phyloP scores from a whole-genome alignment of 2,113 vertebrate species.

The Callionymus lyra region DNA sequence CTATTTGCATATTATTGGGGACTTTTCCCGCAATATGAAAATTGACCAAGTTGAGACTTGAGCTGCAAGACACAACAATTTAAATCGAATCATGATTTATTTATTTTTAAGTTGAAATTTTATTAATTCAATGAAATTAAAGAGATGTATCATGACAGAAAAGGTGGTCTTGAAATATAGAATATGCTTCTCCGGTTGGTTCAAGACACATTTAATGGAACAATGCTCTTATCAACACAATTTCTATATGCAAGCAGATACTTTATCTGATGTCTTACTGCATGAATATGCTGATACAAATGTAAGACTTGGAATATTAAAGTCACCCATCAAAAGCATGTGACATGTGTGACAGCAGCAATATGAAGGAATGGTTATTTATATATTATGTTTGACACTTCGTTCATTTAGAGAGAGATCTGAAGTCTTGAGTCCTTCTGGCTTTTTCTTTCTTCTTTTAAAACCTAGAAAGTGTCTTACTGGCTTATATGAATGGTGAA shows the following conservation, averaged over 20 bases:
- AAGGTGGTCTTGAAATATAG: not conserved
- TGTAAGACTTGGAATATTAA: constrained; percentile 25
- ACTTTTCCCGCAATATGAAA: too few species aligned
- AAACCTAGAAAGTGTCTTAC: too few species aligned
- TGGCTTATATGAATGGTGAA: too few species aligned
- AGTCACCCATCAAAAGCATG: not conserved
- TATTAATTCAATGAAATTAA: too few species aligned
- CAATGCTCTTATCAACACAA: constrained; percentile 26
- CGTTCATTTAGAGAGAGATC: not conserved
- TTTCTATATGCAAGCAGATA: constrained; percentile 29
- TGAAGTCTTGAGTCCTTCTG: not conserved
- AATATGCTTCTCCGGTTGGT: not conserved
- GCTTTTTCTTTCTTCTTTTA: too few species aligned
- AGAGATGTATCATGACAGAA: too few species aligned
- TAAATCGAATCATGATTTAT: too few species aligned
- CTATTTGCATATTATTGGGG: too few species aligned
- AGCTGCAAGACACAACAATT: too few species aligned
- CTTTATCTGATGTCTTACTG: constrained; percentile 26
- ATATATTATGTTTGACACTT: not conserved
- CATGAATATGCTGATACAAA: constrained; percentile 18
- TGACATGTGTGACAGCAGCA: not conserved
- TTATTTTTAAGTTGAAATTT: too few species aligned
- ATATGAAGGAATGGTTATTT: not conserved
- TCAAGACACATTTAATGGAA: constrained; percentile 24
- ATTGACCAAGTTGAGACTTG: too few species aligned